Percentiles rank a stretch among this genome's conserved stretches.
Evolutionary conservation across 2,888 invertebrate genomes (phyloP).

Genomic region (Drosophila vallismaia): DNA sequence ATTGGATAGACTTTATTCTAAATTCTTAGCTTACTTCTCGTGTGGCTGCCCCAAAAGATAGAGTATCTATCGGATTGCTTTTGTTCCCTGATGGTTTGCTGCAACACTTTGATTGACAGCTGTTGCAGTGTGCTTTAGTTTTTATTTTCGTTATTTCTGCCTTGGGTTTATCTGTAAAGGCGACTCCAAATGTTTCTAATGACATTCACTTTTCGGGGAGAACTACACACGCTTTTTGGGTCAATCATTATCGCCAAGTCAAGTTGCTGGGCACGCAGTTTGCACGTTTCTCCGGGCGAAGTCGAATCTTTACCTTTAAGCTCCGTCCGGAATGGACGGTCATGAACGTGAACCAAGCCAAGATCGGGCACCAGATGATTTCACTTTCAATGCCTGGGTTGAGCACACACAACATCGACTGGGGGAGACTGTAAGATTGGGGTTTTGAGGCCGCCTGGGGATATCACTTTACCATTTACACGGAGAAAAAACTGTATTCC

Average conservation of each 20-base stretch:
- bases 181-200: slow-evolving; percentile 67
- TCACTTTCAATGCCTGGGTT: slow-evolving; percentile 76
- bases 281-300: slow-evolving; percentile 59
- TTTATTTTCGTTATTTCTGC: slow-evolving; percentile 37
- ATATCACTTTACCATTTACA: slow-evolving; percentile 57
- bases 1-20: no score
- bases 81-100: slow-evolving; percentile 30
- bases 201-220: slow-evolving; percentile 71
- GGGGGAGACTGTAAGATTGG: slow-evolving; percentile 49
- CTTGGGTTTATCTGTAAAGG: slow-evolving; percentile 59
- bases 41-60: background rate
- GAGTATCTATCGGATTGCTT: slow-evolving; percentile 39
- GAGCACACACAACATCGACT: slow-evolving; percentile 11
- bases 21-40: no score
- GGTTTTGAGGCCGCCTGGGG: slow-evolving; percentile 43
- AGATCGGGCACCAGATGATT: slow-evolving; percentile 46
- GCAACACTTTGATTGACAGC: slow-evolving; percentile 72
- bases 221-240: slow-evolving; percentile 58
- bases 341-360: slow-evolving; percentile 44
- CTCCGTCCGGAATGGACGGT: slow-evolving; percentile 47
- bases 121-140: slow-evolving; percentile 57
- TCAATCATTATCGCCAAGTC: slow-evolving; percentile 77
- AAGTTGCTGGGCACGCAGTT: slow-evolving; percentile 74
- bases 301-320: slow-evolving; percentile 51
- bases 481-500: background rate